A percentile compares a stretch with the other conserved stretches of the same genome.
phyloP scores from a whole-genome alignment of 2,113 vertebrate genomes.

The Camelus bactrianus region DNA sequence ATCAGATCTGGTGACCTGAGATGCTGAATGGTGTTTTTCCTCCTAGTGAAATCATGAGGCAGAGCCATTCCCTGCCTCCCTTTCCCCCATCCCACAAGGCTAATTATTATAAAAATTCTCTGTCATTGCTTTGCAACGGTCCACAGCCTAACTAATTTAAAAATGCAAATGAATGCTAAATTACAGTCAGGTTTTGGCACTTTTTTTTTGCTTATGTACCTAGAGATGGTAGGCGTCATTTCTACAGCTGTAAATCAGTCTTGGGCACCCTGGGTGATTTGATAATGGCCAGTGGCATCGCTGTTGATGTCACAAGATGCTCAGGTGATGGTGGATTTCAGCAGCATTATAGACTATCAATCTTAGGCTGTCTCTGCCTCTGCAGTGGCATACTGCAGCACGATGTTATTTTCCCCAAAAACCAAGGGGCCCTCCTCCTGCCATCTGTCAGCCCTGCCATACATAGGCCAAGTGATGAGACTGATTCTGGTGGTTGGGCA shows the following conservation, averaged over 20 bases:
- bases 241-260: slow-evolving; percentile 81
- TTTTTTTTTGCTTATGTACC: background rate
- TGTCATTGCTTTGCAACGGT: slow-evolving; percentile 87
- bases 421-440: background rate
- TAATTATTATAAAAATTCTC: slow-evolving; percentile 88
- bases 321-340: slow-evolving; percentile 71
- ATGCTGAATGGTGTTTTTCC: slow-evolving; percentile 67
- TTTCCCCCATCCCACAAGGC: slow-evolving; percentile 74
- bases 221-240: slow-evolving; percentile 73
- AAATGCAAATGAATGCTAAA: slow-evolving; percentile 90
- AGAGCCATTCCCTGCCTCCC: slow-evolving; percentile 28
- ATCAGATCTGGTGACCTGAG: slow-evolving; percentile 34
- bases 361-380: slow-evolving; percentile 67
- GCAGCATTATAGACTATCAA: slow-evolving; percentile 52
- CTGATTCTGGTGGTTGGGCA: background rate
- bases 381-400: slow-evolving; percentile 52
- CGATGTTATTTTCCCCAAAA: slow-evolving; percentile 47
- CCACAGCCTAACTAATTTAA: slow-evolving; percentile 88
- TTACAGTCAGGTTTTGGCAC: slow-evolving; percentile 80
- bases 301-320: slow-evolving; percentile 78
- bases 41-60: slow-evolving; percentile 63
- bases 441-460: slow-evolving; percentile 20
- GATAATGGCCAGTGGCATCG: slow-evolving; percentile 68
- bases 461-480: background rate
- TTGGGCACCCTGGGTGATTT: slow-evolving; percentile 76